Conservation (phyloP, 2,888 invertebrate genomes). For the Perizoma flavofasciatum region DNA sequence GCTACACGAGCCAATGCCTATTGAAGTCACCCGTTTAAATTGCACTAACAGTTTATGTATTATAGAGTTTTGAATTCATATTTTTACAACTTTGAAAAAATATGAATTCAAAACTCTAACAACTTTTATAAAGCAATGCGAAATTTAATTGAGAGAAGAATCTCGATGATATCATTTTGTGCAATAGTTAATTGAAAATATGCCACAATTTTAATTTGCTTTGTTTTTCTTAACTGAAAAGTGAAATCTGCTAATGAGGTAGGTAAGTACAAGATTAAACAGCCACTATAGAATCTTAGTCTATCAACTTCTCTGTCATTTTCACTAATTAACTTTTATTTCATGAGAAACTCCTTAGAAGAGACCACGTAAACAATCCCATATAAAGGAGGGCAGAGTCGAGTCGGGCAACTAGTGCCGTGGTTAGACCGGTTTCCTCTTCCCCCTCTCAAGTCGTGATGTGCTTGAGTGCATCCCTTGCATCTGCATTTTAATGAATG, state of each 20-base stretch:
- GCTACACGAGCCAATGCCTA: conserved; percentile 34
- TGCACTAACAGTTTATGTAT: conserved; percentile 33
- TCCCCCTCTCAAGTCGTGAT: conserved; percentile 46
- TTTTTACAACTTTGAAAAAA: too few species aligned
- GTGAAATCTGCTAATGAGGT: neutral
- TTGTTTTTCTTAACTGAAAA: neutral
- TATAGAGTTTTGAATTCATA: conserved; percentile 36
- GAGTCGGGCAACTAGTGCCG: conserved; percentile 56
- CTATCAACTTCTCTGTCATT: neutral
- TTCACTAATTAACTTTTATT: conserved; percentile 4
- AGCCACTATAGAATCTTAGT: neutral
- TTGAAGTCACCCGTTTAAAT: conserved; percentile 35
- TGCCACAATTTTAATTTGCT: too few species aligned
- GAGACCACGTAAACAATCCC: conserved; percentile 49
- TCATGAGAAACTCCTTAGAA: conserved; percentile 5
- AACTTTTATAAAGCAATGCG: too few species aligned
- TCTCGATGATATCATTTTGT: too few species aligned
- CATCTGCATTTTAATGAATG: conserved; percentile 56
- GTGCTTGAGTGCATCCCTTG: conserved; percentile 63
- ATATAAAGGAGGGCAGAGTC: conserved; percentile 68
- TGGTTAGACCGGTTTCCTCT: conserved; percentile 59
- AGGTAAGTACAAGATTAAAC: neutral
- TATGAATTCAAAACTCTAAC: too few species aligned
- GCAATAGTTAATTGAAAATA: too few species aligned
- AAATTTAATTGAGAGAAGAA: too few species aligned